These are phyloP conservation scores for Sebastes alutus DNA, from an alignment of 2,797 vertebrate species.

Conservation along the genomic window DNA sequence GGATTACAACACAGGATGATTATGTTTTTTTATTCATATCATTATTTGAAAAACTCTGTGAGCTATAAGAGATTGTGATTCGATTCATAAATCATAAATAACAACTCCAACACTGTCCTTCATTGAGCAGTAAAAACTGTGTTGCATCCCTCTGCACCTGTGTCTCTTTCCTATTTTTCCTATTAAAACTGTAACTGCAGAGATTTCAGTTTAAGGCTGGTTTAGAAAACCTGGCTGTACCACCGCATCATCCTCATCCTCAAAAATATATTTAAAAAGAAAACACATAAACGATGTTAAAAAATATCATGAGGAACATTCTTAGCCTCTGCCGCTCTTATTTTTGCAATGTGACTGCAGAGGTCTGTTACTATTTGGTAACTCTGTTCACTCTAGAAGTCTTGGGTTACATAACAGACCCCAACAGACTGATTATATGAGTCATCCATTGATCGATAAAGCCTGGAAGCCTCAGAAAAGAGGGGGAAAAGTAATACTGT, in stretches of 20 bases:
- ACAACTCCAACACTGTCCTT: background rate
- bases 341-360: background rate
- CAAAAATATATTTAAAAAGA: no score
- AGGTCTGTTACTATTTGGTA: background rate
- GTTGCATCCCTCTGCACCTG: background rate
- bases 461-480: background rate
- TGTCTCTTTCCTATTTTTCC: no score
- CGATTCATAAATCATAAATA: background rate
- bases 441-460: slow-evolving; percentile 9
- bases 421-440: background rate
- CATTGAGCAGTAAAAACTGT: background rate
- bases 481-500: background rate
- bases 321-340: background rate
- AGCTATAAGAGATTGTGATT: background rate
- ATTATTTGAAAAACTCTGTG: background rate
- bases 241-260: no score
- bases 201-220: no score
- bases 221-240: no score
- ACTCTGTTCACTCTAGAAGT: background rate
- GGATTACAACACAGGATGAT: background rate
- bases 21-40: background rate
- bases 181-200: no score
- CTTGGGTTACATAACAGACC: slow-evolving; percentile 17
- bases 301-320: background rate
- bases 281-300: no score